These are phyloP conservation scores for Anoura caudifer DNA, from an alignment of 2,113 vertebrate species.

Conservation along the genomic window DNA sequence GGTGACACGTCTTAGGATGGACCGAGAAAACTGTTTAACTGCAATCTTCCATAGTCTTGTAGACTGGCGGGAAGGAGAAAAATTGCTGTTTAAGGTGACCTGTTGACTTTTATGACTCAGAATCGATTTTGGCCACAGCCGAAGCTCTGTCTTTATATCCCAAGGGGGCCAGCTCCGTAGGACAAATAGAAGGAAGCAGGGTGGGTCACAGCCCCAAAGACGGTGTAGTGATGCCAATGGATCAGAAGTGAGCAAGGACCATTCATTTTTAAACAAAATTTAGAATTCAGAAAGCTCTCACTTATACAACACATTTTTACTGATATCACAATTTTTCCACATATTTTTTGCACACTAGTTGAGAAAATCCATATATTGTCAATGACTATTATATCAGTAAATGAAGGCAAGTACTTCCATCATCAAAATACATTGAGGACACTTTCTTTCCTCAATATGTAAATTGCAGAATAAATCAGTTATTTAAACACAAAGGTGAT, in stretches of 20 bases:
- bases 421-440: not conserved
- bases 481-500: not conserved
- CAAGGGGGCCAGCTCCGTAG: not conserved
- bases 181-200: not conserved
- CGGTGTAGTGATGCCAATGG: not conserved
- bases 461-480: not conserved
- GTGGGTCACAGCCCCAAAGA: not conserved
- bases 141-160: conserved; percentile 3
- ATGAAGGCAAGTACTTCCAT: not conserved
- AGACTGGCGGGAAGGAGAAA: conserved; percentile 20
- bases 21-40: not conserved
- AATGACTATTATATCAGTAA: not conserved
- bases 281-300: not conserved
- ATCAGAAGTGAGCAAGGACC: not conserved
- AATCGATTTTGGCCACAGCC: conserved; percentile 27
- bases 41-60: not conserved
- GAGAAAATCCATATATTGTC: not conserved
- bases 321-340: not conserved
- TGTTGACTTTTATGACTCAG: conserved; percentile 48
- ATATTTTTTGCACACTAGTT: not conserved
- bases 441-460: not conserved
- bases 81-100: conserved; percentile 21
- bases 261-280: not conserved
- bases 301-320: not conserved
- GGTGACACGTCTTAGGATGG: conserved; percentile 34